Percentiles rank a stretch among this genome's conserved stretches.
phyloP scores from a whole-genome alignment of 2,888 invertebrate species.

The Exephanes ischioxanthus region DNA sequence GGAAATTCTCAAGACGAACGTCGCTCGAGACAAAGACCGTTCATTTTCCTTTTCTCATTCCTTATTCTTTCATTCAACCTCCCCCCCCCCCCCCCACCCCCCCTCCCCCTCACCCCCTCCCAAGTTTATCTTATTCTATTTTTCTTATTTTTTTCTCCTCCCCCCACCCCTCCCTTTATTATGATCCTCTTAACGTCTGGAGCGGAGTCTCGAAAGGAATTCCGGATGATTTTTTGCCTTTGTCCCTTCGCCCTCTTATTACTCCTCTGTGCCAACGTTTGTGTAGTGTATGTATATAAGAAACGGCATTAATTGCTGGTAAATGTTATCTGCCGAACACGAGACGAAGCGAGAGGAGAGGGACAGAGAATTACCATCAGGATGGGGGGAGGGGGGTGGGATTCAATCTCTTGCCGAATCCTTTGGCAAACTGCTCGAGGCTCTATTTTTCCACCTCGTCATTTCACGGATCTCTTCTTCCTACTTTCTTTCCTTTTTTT shows the following conservation, averaged over 20 bases:
- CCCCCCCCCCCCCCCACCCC: conserved; percentile 24
- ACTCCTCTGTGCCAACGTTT: conserved; percentile 58
- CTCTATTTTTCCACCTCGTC: conserved; percentile 50
- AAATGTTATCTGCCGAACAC: conserved; percentile 74
- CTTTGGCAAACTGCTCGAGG: conserved; percentile 60
- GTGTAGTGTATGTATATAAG: conserved; percentile 51
- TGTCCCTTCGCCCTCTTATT: conserved; percentile 55
- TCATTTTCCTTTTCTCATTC: conserved; percentile 74
- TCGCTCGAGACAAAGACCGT: conserved; percentile 79
- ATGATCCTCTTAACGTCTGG: conserved; percentile 67
- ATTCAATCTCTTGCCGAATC: conserved; percentile 61
- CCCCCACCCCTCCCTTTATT: conserved; percentile 40
- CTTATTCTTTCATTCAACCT: conserved; percentile 63
- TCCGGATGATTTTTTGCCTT: conserved; percentile 66
- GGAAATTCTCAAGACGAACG: conserved; percentile 79
- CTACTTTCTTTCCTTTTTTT: conserved; percentile 35
- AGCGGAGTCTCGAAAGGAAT: conserved; percentile 63
- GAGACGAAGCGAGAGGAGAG: conserved; percentile 26
- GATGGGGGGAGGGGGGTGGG: conserved; percentile 51
- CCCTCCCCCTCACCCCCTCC: conserved; percentile 12
- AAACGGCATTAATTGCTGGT: conserved; percentile 79
- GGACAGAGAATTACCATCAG: conserved; percentile 16
- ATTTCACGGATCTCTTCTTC: conserved; percentile 52
- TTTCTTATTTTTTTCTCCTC: conserved; percentile 61
- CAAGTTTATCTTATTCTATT: conserved; percentile 50